Conservation (phyloP, 2,797 vertebrate species). For the Lutjanus campechanus region DNA sequence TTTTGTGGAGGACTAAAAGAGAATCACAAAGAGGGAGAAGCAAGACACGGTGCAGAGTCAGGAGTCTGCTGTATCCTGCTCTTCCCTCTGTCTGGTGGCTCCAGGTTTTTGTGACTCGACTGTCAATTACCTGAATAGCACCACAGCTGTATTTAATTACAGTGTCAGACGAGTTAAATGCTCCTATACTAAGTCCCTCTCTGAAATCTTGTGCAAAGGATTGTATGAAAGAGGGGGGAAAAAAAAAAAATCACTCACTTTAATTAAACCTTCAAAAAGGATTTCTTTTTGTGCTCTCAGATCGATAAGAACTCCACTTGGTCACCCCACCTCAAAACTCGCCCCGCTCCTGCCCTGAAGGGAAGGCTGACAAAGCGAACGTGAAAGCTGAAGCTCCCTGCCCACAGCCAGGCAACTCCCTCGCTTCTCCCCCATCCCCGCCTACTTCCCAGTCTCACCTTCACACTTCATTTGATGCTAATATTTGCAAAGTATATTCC, state of each 20-base stretch:
- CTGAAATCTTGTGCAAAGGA: slow-evolving; percentile 70
- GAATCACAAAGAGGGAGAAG: not conserved
- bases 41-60: not conserved
- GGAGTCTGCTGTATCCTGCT: not conserved
- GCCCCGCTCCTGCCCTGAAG: slow-evolving; percentile 52
- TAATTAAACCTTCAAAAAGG: slow-evolving; percentile 82
- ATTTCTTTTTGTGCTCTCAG: slow-evolving; percentile 64
- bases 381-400: slow-evolving; percentile 40
- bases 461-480: slow-evolving; percentile 79
- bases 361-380: slow-evolving; percentile 55
- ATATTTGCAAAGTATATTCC: slow-evolving; percentile 75
- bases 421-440: slow-evolving; percentile 26
- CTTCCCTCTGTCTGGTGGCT: slow-evolving; percentile 19
- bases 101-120: slow-evolving; percentile 36
- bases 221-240: slow-evolving; percentile 71
- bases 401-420: slow-evolving; percentile 34
- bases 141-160: slow-evolving; percentile 76
- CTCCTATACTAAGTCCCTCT: slow-evolving; percentile 59
- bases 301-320: slow-evolving; percentile 69
- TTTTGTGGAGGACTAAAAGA: slow-evolving; percentile 21
- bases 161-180: slow-evolving; percentile 65
- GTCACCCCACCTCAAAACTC: slow-evolving; percentile 55
- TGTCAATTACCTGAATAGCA: slow-evolving; percentile 72
- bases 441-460: slow-evolving; percentile 67
- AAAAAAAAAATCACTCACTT: slow-evolving; percentile 67